These are phyloP conservation scores for Stegana nigrithorax DNA, from an alignment of 2,888 invertebrate genomes.

Conservation along the genomic window DNA sequence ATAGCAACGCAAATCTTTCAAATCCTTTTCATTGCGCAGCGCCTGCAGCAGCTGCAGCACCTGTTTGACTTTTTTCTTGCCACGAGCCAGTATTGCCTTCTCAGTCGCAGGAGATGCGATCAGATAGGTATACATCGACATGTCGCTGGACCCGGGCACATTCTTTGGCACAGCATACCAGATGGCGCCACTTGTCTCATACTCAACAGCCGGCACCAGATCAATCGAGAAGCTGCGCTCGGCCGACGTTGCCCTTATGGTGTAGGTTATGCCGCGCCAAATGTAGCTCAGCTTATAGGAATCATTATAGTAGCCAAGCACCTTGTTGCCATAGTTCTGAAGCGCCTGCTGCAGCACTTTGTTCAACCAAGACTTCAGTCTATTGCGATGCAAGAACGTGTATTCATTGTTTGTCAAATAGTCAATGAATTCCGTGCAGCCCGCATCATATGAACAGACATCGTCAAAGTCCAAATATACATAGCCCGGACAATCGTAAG, in stretches of 20 bases:
- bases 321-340: neutral
- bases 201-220: slow-evolving; percentile 47
- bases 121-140: slow-evolving; percentile 29
- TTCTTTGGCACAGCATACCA: slow-evolving; percentile 48
- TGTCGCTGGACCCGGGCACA: slow-evolving; percentile 12
- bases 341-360: slow-evolving; percentile 21
- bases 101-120: slow-evolving; percentile 32
- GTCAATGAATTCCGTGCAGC: slow-evolving; percentile 10
- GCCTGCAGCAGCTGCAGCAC: slow-evolving; percentile 37
- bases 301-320: neutral
- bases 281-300: slow-evolving; percentile 33
- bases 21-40: slow-evolving; percentile 25
- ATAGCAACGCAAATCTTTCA: slow-evolving; percentile 35
- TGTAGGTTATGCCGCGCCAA: slow-evolving; percentile 38
- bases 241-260: slow-evolving; percentile 34
- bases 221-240: slow-evolving; percentile 40
- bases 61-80: slow-evolving; percentile 29
- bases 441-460: neutral
- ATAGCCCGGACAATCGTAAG: slow-evolving; percentile 37
- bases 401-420: neutral
- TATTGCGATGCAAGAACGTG: slow-evolving; percentile 23
- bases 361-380: slow-evolving; percentile 38
- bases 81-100: slow-evolving; percentile 7
- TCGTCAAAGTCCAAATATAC: slow-evolving; percentile 37
- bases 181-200: slow-evolving; percentile 11